A percentile compares a stretch with the other conserved stretches of the same genome.
Conservation (phyloP, 2,113 vertebrate genomes). For the Melanostigma gelatinosum region DNA sequence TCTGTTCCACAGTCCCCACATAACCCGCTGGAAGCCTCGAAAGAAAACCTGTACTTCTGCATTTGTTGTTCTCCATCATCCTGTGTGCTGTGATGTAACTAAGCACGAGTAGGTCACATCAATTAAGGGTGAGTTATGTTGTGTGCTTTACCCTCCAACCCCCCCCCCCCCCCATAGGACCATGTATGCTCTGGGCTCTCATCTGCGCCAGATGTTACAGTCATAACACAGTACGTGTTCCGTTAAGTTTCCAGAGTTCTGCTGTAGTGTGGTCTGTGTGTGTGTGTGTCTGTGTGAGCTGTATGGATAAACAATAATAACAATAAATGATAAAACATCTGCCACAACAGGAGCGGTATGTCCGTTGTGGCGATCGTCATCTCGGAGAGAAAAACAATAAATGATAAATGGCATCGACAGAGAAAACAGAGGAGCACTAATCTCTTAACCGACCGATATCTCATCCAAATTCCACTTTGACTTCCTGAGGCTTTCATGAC, state of each 20-base stretch:
- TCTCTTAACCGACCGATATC: not conserved
- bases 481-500: not conserved
- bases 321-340: conserved; percentile 53
- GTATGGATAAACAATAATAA: conserved; percentile 40
- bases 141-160: not conserved
- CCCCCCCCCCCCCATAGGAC: not conserved
- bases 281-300: conserved; percentile 37
- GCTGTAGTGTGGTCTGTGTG: conserved; percentile 10
- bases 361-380: not conserved
- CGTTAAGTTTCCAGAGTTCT: conserved; percentile 21
- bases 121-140: conserved; percentile 49
- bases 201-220: conserved; percentile 69
- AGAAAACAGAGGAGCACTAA: conserved; percentile 5
- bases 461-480: conserved; percentile 5
- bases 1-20: not conserved
- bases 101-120: conserved; percentile 29
- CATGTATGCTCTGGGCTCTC: conserved; percentile 25
- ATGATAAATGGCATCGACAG: conserved; percentile 7
- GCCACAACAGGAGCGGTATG: not conserved
- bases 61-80: not conserved
- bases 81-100: conserved; percentile 29
- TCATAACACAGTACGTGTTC: conserved; percentile 52
- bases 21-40: not conserved
- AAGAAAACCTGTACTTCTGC: conserved; percentile 8
- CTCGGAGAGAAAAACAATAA: conserved; percentile 10